Conservation (phyloP, 2,888 invertebrate species). For the Bursaphelenchus okinawaensis region DNA sequence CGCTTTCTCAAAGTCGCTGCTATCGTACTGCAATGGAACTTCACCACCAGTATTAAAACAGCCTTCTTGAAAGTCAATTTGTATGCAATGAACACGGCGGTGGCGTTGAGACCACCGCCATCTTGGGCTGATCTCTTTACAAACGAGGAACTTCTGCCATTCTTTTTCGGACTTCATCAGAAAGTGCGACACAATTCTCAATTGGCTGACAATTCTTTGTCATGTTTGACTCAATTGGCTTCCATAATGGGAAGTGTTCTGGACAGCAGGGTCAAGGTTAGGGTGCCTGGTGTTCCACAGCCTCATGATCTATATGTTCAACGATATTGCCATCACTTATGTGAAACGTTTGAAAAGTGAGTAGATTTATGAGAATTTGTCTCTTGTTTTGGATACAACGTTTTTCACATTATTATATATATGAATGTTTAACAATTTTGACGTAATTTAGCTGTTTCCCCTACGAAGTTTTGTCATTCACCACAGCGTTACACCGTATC, state of each 20-base stretch:
- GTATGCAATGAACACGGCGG: conserved; percentile 11
- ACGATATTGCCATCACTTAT: conserved; percentile 14
- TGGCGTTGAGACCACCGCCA: conserved; percentile 65
- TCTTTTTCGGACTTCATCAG: conserved; percentile 65
- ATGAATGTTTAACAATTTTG: too few species aligned
- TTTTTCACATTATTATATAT: too few species aligned
- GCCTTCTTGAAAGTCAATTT: conserved; percentile 15
- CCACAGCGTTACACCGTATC: conserved; percentile 68
- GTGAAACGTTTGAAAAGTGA: conserved; percentile 22
- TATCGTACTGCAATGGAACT: conserved; percentile 75
- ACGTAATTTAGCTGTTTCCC: conserved; percentile 8
- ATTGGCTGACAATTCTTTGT: conserved; percentile 72
- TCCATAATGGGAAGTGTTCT: conserved; percentile 67
- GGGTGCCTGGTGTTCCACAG: background rate
- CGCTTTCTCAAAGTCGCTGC: conserved; percentile 70
- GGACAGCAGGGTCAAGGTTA: background rate
- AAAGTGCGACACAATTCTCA: conserved; percentile 73
- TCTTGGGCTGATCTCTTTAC: conserved; percentile 74
- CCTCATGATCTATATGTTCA: conserved; percentile 27
- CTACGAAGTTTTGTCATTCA: conserved; percentile 69
- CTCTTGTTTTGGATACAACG: too few species aligned
- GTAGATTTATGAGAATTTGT: conserved; percentile 8
- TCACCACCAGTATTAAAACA: conserved; percentile 55
- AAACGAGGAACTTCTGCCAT: conserved; percentile 67
- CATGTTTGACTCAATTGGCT: conserved; percentile 76